Percentiles rank a stretch among this genome's conserved stretches.
These are phyloP conservation scores for Liolophura sinensis DNA, from an alignment of 1,140 invertebrate species.

Conservation along the genomic window DNA sequence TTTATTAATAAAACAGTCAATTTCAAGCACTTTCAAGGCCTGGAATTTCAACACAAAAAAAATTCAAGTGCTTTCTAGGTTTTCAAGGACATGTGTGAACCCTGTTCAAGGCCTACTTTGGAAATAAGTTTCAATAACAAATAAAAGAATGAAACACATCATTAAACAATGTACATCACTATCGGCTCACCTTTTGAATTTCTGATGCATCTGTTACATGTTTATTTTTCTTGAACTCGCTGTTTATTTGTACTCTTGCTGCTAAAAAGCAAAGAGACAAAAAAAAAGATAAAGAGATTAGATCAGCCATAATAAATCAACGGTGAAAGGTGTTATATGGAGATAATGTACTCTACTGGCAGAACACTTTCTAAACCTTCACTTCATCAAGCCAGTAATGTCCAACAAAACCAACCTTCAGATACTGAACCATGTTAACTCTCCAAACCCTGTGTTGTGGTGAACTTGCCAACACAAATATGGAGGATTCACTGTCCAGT, in stretches of 20 bases:
- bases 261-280: conserved; percentile 26
- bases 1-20: too few species aligned
- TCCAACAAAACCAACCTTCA: too few species aligned
- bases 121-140: not conserved
- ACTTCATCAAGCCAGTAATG: too few species aligned
- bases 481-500: too few species aligned
- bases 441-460: too few species aligned
- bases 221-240: conserved; percentile 38
- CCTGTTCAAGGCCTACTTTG: not conserved
- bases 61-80: not conserved
- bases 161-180: not conserved
- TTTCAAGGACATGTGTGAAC: not conserved
- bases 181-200: conserved; percentile 35
- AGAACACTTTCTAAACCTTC: not conserved
- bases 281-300: not conserved
- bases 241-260: conserved; percentile 32
- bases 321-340: not conserved
- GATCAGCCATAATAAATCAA: too few species aligned
- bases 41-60: not conserved
- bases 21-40: not conserved
- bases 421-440: too few species aligned
- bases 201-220: conserved; percentile 26
- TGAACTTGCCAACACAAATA: too few species aligned
- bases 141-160: not conserved
- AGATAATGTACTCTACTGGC: not conserved